These are phyloP conservation scores for Isaurus tuberculatus DNA, from an alignment of 92 coral and sea anemone species.

Conservation along the genomic window DNA sequence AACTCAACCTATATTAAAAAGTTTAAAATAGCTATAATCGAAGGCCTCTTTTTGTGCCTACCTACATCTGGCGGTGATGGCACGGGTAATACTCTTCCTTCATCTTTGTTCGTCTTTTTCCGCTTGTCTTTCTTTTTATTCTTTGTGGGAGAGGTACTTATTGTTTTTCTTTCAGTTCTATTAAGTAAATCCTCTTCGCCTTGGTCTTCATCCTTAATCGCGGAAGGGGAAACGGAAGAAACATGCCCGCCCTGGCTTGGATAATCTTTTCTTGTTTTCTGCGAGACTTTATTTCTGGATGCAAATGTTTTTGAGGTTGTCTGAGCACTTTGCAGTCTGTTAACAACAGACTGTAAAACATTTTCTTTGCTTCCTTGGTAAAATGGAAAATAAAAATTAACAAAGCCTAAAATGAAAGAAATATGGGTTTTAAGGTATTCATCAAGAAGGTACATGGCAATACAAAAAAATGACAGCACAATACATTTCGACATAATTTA, in stretches of 20 bases:
- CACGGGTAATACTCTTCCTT: neutral
- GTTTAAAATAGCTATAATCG: neutral
- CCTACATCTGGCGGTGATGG: slow-evolving; percentile 34
- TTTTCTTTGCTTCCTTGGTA: slow-evolving; percentile 23
- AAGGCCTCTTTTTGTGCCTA: neutral
- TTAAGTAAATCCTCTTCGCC: neutral
- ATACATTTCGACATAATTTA: too few species aligned
- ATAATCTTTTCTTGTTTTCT: neutral
- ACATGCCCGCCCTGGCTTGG: neutral
- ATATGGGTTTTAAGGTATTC: neutral
- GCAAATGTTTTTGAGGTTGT: neutral
- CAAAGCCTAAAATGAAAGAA: neutral
- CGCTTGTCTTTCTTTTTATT: slow-evolving; percentile 24
- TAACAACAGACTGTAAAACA: slow-evolving; percentile 28
- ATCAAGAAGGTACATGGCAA: too few species aligned
- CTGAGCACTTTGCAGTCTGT: slow-evolving; percentile 24
- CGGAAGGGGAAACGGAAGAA: neutral
- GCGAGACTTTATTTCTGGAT: neutral
- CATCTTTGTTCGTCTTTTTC: slow-evolving; percentile 18
- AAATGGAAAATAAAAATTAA: neutral
- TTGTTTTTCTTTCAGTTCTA: slow-evolving; percentile 4
- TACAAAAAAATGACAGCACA: too few species aligned
- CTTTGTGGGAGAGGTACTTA: slow-evolving; percentile 19
- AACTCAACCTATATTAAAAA: too few species aligned
- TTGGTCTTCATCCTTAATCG: neutral